Evolutionary conservation across 1,140 invertebrate genomes (phyloP), one percentile per base, ranked within the genome.

Genomic region (Drosophila auraria): DNA sequence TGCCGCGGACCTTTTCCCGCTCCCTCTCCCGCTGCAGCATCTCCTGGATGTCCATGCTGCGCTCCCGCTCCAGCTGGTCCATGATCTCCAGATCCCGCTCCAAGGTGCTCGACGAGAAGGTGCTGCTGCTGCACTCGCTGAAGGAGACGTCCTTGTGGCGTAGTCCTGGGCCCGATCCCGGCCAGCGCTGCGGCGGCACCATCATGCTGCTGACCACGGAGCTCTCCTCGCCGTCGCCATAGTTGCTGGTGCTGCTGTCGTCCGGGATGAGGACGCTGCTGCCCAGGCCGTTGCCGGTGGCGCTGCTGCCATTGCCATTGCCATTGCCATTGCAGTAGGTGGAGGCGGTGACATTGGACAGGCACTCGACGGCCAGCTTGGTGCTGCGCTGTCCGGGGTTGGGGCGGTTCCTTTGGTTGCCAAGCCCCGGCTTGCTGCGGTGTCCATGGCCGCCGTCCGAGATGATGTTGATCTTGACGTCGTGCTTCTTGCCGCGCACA

Each of bases 11-110:
- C 38, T 82, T 82, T 3, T 93, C 92, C 25, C 78, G 77, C 33
- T 81, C 75, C 56, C 89, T 73, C 14, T 93, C 92, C 0, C 84
- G 78, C 17, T 87, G 83, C 27, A 93, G 66, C 83, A 93, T 91
- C 23, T 93, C 92, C 57, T 90, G 86, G 17, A 93, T 87, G 42
- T 93, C 92, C 84, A 93, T 91, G 77, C 91, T 93, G 30, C 92
- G 80, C 61, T 93, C 91, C 12, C 92, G 87, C 42, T 93, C 92
- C 23, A 93, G 59, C 61, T 92, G 64, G 63, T 93, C 92, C 23
- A 93, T 93, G 1, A 93, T 93, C 69, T 93, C 92, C 58, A 93
- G 20, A 45, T 93, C 92, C 1, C 92, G 81, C 5, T 92, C 92
- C 56, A 93, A 17, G 6, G 92, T 93, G 72, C 92, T 92, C 1